Base-by-base conservation (phyloP, 2,888 invertebrate species). In the Orchesellides sinensis region DNA sequence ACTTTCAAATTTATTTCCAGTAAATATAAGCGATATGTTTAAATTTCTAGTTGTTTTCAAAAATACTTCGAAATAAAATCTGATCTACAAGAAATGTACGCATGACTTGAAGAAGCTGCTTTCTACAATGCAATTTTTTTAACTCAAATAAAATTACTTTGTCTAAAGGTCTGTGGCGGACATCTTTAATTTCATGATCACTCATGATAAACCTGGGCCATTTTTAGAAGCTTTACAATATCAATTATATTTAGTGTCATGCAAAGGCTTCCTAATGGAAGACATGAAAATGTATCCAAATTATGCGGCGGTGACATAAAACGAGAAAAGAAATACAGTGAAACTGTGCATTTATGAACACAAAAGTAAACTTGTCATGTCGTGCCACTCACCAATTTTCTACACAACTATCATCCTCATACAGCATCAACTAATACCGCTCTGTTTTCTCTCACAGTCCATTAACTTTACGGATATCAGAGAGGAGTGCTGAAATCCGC, bases 391-490 rank as follows among this genome's bases (percentile, higher is more conserved):
- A 25, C 78, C 69, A 68, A 78, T 78, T 78, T 78, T 65, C 25
- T 73, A 61, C 29, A 47, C 19, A 61, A 14, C 70, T 54, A 32
- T 27, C 61, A 61, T 40, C 10, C 23, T 21, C 21, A 52, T 29
- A 25, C 47, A 47, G 59, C 45, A 21, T 35, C 70, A 66, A n/a
- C 47, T 40, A 63, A 63, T 56, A 45, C 14, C 27, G 29, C 25
- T 14, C 45, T 56, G 21, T 65, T 45, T 32, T 69, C 69, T 61
- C 54, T 78, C 32, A 29, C 68, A 69, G 47, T 69, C 68, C 78
- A 78, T 78, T 78, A 78, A 69, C 61, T 78, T 61, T 12, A 54
- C 32, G 69, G 78, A 78, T 78, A 78, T 78, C 69, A 78, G 40
- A 52, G 40, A 61, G 40, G 69, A 52, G 52, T 78, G 63, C 23